Evolutionary conservation across 92 coral and sea anemone genomes (phyloP).

Genomic region (Parazoanthus swiftii): DNA sequence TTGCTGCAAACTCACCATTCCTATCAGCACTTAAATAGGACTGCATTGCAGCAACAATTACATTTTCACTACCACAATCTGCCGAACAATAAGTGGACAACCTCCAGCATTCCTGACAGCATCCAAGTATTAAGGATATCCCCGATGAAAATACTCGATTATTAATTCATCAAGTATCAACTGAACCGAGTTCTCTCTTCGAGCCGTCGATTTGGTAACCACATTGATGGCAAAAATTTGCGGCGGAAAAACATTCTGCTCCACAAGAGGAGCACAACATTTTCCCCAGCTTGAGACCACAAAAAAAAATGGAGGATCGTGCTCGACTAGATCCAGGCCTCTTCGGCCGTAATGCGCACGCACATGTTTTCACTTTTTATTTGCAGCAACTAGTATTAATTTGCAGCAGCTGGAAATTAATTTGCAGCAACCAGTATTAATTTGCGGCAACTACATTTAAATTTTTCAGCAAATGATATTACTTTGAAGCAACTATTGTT

Average conservation of each 20-base stretch:
- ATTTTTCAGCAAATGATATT: constrained; percentile 6
- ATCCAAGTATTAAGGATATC: constrained; percentile 15
- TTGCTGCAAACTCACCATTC: constrained; percentile 35
- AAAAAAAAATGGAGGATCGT: constrained; percentile 16
- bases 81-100: neutral
- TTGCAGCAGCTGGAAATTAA: no score
- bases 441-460: no score
- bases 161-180: constrained; percentile 32
- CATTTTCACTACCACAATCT: constrained; percentile 41
- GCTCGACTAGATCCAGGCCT: constrained; percentile 1
- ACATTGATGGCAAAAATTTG: constrained; percentile 26
- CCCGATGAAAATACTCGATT: constrained; percentile 39
- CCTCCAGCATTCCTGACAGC: constrained; percentile 5
- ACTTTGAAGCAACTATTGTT: neutral
- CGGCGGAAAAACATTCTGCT: neutral
- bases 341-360: no score
- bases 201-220: constrained; percentile 11
- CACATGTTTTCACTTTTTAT: no score
- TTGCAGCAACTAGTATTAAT: no score
- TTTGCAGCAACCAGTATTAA: no score
- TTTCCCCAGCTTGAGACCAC: neutral
- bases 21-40: neutral
- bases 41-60: constrained; percentile 23
- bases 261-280: constrained; percentile 24
- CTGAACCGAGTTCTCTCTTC: constrained; percentile 9